Percentiles rank a stretch among this genome's conserved stretches.
phyloP scores from a whole-genome alignment of 2,797 vertebrate genomes.

The Brachymystax lenok region DNA sequence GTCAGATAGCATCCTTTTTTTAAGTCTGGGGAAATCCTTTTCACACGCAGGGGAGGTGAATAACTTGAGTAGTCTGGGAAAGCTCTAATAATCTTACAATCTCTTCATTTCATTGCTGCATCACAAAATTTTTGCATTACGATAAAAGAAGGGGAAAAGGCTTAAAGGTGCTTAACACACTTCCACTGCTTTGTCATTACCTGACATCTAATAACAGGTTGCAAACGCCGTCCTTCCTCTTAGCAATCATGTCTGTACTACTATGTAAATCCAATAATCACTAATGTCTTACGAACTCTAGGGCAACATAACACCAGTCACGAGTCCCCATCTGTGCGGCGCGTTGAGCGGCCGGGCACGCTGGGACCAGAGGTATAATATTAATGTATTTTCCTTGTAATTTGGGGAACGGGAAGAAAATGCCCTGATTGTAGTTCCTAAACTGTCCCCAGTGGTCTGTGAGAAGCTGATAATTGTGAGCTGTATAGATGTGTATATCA shows the following conservation, averaged over 20 bases:
- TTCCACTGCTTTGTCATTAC: background rate
- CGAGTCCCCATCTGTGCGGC: background rate
- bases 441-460: constrained; percentile 91
- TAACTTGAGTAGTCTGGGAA: constrained; percentile 54
- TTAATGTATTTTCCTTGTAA: constrained; percentile 84
- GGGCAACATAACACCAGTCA: background rate
- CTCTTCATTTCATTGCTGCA: background rate
- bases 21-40: constrained; percentile 50
- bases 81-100: constrained; percentile 9
- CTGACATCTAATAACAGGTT: background rate
- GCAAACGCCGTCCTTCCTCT: background rate
- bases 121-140: background rate
- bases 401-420: constrained; percentile 82
- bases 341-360: background rate
- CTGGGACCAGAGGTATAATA: constrained; percentile 61
- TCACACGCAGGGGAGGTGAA: constrained; percentile 56
- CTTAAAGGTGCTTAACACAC: background rate
- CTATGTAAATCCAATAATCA: background rate
- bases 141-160: background rate
- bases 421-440: constrained; percentile 86
- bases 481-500: constrained; percentile 98
- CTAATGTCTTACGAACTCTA: background rate
- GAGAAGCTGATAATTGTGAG: constrained; percentile 93
- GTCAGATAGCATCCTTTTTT: constrained; percentile 64
- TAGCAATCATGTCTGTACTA: background rate